phyloP scores from a whole-genome alignment of 1,140 invertebrate genomes.

The Drosophila teissieri region DNA sequence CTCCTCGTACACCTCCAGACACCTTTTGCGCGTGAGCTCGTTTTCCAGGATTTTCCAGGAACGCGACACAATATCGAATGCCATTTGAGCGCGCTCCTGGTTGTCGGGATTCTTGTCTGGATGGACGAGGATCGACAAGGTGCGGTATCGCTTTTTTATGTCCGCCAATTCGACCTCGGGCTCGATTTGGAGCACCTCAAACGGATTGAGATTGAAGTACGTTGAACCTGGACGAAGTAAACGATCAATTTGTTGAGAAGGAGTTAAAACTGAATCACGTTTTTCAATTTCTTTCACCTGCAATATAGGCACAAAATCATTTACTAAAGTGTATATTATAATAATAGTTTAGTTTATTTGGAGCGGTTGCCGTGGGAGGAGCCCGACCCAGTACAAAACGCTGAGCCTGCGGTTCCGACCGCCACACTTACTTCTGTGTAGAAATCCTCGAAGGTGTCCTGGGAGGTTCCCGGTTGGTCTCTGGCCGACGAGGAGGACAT shows the following conservation, averaged over 20 bases:
- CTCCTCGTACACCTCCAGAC: constrained; percentile 98
- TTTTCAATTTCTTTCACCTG: constrained; percentile 85
- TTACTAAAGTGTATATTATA: constrained; percentile 61
- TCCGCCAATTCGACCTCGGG: constrained; percentile 94
- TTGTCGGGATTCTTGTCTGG: constrained; percentile 93
- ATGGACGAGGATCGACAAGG: constrained; percentile 98
- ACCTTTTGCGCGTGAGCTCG: constrained; percentile 96
- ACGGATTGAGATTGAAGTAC: constrained; percentile 98
- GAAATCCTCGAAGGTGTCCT: constrained; percentile 83
- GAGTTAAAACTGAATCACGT: constrained; percentile 88
- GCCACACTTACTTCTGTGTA: constrained; percentile 81
- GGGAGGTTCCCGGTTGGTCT: constrained; percentile 73
- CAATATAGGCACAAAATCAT: constrained; percentile 77
- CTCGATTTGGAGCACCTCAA: constrained; percentile 97
- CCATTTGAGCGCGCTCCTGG: constrained; percentile 95
- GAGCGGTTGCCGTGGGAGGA: constrained; percentile 23
- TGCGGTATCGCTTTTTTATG: constrained; percentile 98
- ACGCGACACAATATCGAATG: constrained; percentile 97
- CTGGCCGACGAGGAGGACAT: constrained; percentile 60
- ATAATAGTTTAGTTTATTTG: constrained; percentile 37
- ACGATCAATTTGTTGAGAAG: constrained; percentile 97
- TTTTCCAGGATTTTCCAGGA: constrained; percentile 98
- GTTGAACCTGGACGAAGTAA: constrained; percentile 96
- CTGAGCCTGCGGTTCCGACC: constrained; percentile 12
- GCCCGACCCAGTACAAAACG: constrained; percentile 8